Conservation (phyloP, 2,888 invertebrate species). For the Anoncus sp. region DNA sequence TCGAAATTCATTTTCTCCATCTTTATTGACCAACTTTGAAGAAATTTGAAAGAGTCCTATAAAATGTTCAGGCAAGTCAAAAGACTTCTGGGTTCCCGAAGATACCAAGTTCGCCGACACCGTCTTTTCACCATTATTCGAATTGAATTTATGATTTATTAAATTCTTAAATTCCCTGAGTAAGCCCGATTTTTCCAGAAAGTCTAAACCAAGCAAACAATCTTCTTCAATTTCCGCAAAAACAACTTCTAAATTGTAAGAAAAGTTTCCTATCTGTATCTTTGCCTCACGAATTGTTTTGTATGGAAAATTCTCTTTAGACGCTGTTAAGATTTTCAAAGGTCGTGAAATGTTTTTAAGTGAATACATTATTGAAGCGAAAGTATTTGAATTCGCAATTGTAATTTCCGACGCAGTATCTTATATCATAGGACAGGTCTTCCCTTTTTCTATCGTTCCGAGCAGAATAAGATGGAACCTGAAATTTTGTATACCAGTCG, state of each 20-base stretch:
- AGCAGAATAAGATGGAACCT: not conserved
- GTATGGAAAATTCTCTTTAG: slow-evolving; percentile 9
- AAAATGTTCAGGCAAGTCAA: not conserved
- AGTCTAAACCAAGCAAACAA: slow-evolving; percentile 7
- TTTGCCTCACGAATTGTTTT: not conserved
- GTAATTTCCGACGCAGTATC: slow-evolving; percentile 18
- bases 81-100: not conserved
- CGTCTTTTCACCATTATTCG: not conserved
- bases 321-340: not conserved
- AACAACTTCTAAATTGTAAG: slow-evolving; percentile 1
- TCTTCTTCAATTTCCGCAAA: slow-evolving; percentile 3
- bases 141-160: not conserved
- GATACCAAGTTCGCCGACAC: not conserved
- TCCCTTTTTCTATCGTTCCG: not conserved
- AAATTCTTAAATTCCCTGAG: not conserved
- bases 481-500: no score
- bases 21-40: not conserved
- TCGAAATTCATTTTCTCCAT: slow-evolving; percentile 9
- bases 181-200: slow-evolving; percentile 15
- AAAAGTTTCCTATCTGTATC: slow-evolving; percentile 11
- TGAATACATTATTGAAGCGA: not conserved
- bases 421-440: not conserved
- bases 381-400: not conserved
- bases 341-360: not conserved
- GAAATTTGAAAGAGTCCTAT: not conserved